Percentiles rank a stretch among this genome's conserved stretches.
Conservation (phyloP, 2,888 invertebrate species). For the Lysandra bellargus region DNA sequence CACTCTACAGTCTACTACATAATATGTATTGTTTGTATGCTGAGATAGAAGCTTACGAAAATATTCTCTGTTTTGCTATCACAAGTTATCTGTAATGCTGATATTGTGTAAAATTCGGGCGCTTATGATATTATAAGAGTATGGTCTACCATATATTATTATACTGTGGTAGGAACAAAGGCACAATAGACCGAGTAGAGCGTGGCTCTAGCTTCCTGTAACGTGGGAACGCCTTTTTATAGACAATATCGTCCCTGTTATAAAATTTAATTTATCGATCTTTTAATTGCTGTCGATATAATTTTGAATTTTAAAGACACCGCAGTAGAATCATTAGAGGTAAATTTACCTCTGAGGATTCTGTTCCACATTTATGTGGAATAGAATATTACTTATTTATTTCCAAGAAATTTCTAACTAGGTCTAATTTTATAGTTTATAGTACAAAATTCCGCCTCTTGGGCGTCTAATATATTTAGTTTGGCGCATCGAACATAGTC, state of each 20-base stretch:
- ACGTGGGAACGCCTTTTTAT: constrained; percentile 72
- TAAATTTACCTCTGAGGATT: too few relatives aligned
- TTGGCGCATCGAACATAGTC: too few relatives aligned
- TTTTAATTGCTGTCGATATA: background rate
- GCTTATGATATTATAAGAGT: background rate
- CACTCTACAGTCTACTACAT: too few relatives aligned
- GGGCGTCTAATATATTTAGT: too few relatives aligned
- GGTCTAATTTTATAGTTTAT: too few relatives aligned
- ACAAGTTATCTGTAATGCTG: background rate
- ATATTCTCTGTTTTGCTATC: background rate
- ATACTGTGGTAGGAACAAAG: constrained; percentile 57
- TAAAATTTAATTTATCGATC: constrained; percentile 22
- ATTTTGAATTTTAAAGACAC: background rate
- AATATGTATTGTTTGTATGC: too few relatives aligned
- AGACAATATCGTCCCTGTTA: constrained; percentile 49
- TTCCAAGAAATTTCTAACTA: too few relatives aligned
- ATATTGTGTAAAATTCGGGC: background rate
- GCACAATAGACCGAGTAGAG: constrained; percentile 72
- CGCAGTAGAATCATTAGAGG: too few relatives aligned
- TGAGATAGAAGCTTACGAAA: too few relatives aligned
- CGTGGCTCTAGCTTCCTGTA: constrained; percentile 65
- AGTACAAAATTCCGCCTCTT: too few relatives aligned
- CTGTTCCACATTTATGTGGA: too few relatives aligned
- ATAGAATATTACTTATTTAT: too few relatives aligned
- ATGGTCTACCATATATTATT: background rate